Evolutionary conservation across 2,797 vertebrate species (phyloP), one percentile per base, ranked within the genome.

Genomic region (Microhierax caerulescens): DNA sequence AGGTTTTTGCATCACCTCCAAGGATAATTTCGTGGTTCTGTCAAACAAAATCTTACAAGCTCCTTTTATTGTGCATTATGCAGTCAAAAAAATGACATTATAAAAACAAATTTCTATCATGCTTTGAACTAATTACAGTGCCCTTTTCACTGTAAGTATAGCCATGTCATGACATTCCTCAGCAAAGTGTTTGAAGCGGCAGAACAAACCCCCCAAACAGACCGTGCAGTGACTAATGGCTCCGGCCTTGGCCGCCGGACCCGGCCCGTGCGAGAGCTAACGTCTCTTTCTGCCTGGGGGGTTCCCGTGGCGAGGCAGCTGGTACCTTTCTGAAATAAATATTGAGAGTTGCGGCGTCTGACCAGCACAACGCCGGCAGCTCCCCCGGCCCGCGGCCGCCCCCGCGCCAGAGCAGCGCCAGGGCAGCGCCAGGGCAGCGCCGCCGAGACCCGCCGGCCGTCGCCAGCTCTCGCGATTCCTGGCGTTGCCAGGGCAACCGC

Each of bases 101-200:
- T 67, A 89, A 95, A 96, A 94, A 86, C 78, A 86, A 93, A 94
- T 87, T 72, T 64, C 81, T 82, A 79, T 88, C 61, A 24, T 72
- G 28, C 72, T 90, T 95, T 89, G 72, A 85, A 92, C 87, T 95
- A 94, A 96, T 97, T 97, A 86, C 32, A 67, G 64, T 80, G 51
- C 61, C 76, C 80, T 97, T 97, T 95, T 95, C 94, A 92, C 34
- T 64, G 79, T 64, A 89, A 69, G 61, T 86, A 77, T 59, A 81
- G 81, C 67, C 74, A 43, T 83, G 92, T 91, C 89, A 88, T 89
- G 90, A 87, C 95, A 93, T 94, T 95, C 70, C 70, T 96, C 39
- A 60, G 56, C 56, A 73, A 45, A 82, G 65, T 87, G 61, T 88
- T 95, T 81, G 48, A 72, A 95, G 92, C 91, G 50, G 54, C 85